Base-by-base conservation (phyloP, 2,888 invertebrate genomes). In the Cheilosia scutellata region DNA sequence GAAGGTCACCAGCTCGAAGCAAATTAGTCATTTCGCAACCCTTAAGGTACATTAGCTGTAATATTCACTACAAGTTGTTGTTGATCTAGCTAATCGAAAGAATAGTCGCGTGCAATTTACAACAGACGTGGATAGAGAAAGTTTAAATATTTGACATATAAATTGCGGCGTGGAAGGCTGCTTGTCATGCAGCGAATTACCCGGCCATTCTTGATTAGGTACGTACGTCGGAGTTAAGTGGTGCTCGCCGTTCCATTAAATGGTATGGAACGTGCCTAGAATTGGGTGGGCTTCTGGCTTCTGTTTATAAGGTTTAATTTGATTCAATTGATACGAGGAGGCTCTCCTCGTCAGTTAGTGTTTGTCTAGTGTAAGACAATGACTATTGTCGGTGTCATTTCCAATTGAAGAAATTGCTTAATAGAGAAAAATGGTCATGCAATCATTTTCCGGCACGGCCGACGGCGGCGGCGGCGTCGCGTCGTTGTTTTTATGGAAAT, bases 391-490 rank as follows among this genome's bases (percentile, higher is more conserved):
- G 55, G 55, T 71, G 63, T 57, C 71, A 49, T 7, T 42, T 68
- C 53, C 53, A 78, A 78, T 78, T 78, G 63, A 44, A 60, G 16
- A n/a, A 62, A 63, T 71, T 70, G 40, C n/a, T 49, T 71, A 63
- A 71, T 63, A 33, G n/a, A 55, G 62, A 47, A 44, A 53, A 29
- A 63, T 62, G 20, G n/a, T 42, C 60, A 31, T 33, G 55, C 6
- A 31, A 33, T 33, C 25, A 55, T 33, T 47, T 3, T 3, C 20
- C 20, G 20, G 20, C 20, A 2, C 20, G 20, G 20, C n/a, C n/a
- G n/a, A n/a, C 20, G 20, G 20, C 20, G 20, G 20, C 20, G 20
- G 20, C 20, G 20, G 20, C 20, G 20, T 20, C 20, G 11, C 27
- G 13, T 27, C 25, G 51, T 51, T 5, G 51, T 25, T 13, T 51